A percentile compares a stretch with the other conserved stretches of the same genome.
Conservation (phyloP, 2,888 invertebrate genomes). For the Dastarcus helophoroides region DNA sequence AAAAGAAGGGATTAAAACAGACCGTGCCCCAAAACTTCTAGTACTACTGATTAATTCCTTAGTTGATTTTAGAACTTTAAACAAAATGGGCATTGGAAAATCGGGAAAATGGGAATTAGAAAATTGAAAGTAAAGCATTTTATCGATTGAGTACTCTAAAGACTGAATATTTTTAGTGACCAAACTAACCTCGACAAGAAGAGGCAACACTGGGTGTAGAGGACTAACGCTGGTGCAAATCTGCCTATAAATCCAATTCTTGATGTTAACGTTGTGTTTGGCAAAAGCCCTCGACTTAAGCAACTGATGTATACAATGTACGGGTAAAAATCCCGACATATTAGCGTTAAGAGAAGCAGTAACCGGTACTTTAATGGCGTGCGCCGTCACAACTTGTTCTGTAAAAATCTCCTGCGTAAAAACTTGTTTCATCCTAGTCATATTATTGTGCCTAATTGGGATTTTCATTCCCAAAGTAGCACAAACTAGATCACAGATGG, state of each 20-base stretch:
- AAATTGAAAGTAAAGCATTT: no score
- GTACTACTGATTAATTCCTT: no score
- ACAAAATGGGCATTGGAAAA: no score
- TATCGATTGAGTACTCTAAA: no score
- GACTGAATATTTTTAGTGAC: no score
- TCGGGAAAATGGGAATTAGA: no score
- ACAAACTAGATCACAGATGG: slow-evolving; percentile 88
- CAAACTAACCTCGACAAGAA: slow-evolving; percentile 87
- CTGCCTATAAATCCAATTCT: slow-evolving; percentile 93
- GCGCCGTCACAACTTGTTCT: slow-evolving; percentile 90
- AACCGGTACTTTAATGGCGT: slow-evolving; percentile 92
- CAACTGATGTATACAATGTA: slow-evolving; percentile 93
- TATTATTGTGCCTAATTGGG: slow-evolving; percentile 73
- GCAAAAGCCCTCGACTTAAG: slow-evolving; percentile 89
- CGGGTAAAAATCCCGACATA: slow-evolving; percentile 79
- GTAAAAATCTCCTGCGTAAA: slow-evolving; percentile 96
- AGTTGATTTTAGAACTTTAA: no score
- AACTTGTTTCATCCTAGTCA: slow-evolving; percentile 80
- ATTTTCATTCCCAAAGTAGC: slow-evolving; percentile 93
- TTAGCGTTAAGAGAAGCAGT: slow-evolving; percentile 79
- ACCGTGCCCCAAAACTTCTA: no score
- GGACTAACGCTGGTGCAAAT: slow-evolving; percentile 83
- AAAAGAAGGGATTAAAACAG: no score
- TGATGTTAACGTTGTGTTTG: slow-evolving; percentile 91
- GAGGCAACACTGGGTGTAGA: slow-evolving; percentile 84